These are phyloP conservation scores for Amia ocellicauda DNA, from an alignment of 2,113 vertebrate genomes.

Conservation along the genomic window DNA sequence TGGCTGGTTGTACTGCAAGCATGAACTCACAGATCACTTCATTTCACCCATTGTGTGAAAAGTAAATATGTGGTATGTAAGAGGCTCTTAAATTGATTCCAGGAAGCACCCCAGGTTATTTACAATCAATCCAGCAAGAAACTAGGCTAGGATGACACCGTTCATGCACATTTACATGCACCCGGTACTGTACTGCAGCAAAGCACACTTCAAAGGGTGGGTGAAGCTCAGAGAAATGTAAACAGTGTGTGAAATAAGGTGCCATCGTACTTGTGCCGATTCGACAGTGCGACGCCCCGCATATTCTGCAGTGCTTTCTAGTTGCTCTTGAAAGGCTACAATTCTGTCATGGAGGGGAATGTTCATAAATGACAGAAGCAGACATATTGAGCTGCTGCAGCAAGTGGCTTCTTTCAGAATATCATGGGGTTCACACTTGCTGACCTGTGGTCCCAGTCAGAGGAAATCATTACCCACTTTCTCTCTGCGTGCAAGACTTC, in stretches of 20 bases:
- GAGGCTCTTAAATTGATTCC: slow-evolving; percentile 2
- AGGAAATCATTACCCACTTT: too few relatives aligned
- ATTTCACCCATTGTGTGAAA: neutral
- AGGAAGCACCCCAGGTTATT: neutral
- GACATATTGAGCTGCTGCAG: too few relatives aligned
- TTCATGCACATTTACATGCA: too few relatives aligned
- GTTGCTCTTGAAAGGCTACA: too few relatives aligned
- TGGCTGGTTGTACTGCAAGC: neutral
- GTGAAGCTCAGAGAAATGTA: neutral
- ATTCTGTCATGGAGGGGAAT: too few relatives aligned
- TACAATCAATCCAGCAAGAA: slow-evolving; percentile 1
- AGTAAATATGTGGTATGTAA: neutral
- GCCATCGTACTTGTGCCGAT: neutral
- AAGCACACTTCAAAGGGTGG: neutral
- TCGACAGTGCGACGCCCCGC: neutral
- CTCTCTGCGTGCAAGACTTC: too few relatives aligned
- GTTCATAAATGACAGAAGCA: too few relatives aligned
- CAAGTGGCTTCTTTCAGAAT: too few relatives aligned
- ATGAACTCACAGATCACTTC: neutral
- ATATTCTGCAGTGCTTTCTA: slow-evolving; percentile 1
- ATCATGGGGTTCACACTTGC: too few relatives aligned
- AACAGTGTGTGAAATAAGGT: neutral
- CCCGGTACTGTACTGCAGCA: neutral
- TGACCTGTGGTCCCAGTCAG: too few relatives aligned
- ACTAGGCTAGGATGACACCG: neutral